Conservation (phyloP, 2,113 vertebrate genomes). For the Poeciliopsis turrubarensis region DNA sequence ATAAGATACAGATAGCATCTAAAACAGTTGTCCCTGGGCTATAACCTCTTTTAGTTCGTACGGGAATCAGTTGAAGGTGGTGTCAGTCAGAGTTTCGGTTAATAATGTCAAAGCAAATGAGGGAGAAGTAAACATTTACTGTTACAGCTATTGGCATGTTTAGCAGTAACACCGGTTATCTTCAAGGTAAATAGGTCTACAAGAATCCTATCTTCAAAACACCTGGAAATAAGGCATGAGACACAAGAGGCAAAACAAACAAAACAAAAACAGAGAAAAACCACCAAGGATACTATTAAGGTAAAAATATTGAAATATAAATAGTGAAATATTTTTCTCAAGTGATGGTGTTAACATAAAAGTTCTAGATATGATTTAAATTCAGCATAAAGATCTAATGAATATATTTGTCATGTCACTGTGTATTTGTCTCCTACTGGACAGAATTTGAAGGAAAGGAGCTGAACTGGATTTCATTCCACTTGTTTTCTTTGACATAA, state of each 20-base stretch:
- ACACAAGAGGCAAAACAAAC: background rate
- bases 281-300: background rate
- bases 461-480: too few species aligned
- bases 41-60: constrained; percentile 57
- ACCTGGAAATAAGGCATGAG: background rate
- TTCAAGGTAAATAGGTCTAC: background rate
- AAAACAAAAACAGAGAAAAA: background rate
- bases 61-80: constrained; percentile 47
- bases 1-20: constrained; percentile 68
- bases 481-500: too few species aligned
- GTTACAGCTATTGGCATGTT: background rate
- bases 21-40: constrained; percentile 61
- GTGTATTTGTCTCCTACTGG: too few species aligned
- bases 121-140: constrained; percentile 28
- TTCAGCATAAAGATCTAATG: too few species aligned
- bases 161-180: background rate
- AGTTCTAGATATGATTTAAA: background rate
- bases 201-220: background rate
- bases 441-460: background rate
- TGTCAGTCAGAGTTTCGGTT: constrained; percentile 49
- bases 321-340: background rate
- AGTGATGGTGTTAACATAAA: background rate
- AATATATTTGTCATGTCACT: too few species aligned
- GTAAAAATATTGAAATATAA: background rate
- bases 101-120: constrained; percentile 21